Base-by-base conservation (phyloP, 2,113 vertebrate genomes). In the Drymodes brunneopygia region DNA sequence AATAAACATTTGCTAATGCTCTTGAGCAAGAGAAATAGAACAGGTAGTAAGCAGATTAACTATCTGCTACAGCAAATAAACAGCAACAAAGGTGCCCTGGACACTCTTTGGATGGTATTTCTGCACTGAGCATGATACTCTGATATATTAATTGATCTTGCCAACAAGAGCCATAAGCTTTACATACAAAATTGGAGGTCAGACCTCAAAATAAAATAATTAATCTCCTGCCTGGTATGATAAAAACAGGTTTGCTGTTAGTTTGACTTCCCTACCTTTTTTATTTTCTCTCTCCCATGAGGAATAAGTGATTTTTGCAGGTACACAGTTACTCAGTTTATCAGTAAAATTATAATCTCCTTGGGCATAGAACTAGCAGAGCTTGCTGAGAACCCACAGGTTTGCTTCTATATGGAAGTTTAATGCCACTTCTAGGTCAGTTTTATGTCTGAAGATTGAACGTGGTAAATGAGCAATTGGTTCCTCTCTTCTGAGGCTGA, bases 21-120 rank as follows among this genome's bases (percentile, higher is more conserved):
- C 74, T 95, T 91, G 78, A 88, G 94, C 80, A 94, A 94, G 72
- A 93, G 50, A 88, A 83, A 75, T 35, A 42, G 44, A 91, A 79
- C 60, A 82, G 78, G 65, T 36, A 86, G 56, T 35, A 88, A 94
- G 79, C n/a, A 86, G 82, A 92, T 93, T 85, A 88, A 94, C 73
- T 80, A 84, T 84, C 77, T 95, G 73, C 69, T 83, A 74, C 47
- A 62, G 35, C 65, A 94, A 97, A 95, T 60, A 94, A 17, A 66
- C 57, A 86, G 35, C 53, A 70, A 4, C 47, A 66, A 78, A 78
- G 23, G 40, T 77, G 81, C 29, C 74, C 51, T 47, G 23, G 38
- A 38, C 18, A 5, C 58, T 44, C 23, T 75, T 71, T 53, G 38
- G 38, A 82, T 65, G 47, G 58, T 48, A 62, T 74, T 88, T 94